A percentile compares a stretch with the other conserved stretches of the same genome.
Conservation (phyloP, 2,113 vertebrate species). For the Zosterops borbonicus region DNA sequence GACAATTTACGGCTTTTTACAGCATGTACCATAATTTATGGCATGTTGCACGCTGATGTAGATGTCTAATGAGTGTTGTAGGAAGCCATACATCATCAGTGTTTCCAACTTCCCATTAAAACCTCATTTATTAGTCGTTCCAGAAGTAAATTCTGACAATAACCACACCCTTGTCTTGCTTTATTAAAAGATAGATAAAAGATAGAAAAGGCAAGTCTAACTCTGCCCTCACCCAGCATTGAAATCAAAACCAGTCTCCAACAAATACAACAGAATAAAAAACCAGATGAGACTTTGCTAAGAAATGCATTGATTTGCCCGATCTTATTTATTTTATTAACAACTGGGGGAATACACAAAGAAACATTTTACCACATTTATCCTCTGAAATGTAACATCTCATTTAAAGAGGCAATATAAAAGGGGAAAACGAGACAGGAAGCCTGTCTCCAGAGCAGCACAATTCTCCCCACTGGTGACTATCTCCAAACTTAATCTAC, state of each 20-base stretch:
- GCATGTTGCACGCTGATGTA: constrained; percentile 24
- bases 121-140: neutral
- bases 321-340: constrained; percentile 34
- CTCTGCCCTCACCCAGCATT: neutral
- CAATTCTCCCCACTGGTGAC: neutral
- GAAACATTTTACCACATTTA: constrained; percentile 28
- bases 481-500: neutral
- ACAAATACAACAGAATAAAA: neutral
- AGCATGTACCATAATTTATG: constrained; percentile 57
- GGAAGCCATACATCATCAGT: constrained; percentile 32
- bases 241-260: neutral
- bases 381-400: neutral
- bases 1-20: constrained; percentile 62
- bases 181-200: neutral
- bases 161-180: neutral
- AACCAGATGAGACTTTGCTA: neutral
- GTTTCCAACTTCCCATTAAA: constrained; percentile 15
- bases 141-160: neutral
- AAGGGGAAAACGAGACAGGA: neutral
- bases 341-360: neutral
- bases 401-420: neutral
- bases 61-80: constrained; percentile 45
- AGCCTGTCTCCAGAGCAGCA: neutral
- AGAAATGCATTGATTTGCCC: neutral
- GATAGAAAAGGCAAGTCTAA: neutral